Evolutionary conservation across 2,797 vertebrate species (phyloP), one percentile per base, ranked within the genome.

Genomic region (Lepus oiostolus): DNA sequence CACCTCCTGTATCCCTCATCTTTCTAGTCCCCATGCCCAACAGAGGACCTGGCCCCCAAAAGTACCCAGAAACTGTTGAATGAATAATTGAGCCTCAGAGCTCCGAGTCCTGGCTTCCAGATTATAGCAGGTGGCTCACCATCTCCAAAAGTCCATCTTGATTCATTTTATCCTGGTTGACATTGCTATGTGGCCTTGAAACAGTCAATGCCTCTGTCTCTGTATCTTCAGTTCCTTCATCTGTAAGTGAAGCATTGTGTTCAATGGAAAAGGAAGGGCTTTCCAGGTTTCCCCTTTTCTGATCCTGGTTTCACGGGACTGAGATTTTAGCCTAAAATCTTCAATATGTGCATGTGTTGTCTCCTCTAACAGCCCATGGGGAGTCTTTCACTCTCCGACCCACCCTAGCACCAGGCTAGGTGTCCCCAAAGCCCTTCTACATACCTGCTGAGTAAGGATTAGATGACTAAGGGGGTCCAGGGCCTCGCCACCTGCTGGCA

Each of bases 291-390:
- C 52, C 67, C 77, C 50, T 85, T 74, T 81, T 81, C 82, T 62
- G 32, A 35, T 85, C n/a, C 77, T 58, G 32, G 7, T 54, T 88
- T 60, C 21, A 30, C n/a, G 16, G 10, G 0, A 32, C 26, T 79
- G 42, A 63, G 4, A 24, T 90, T 92, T 68, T 35, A 85, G 65
- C 38, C 58, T 68, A 62, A 93, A 91, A 91, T 92, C 63, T 80
- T 58, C 17, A 3, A 2, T 22, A 26, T 28, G 24, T 77, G 21
- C 21, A 4, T 71, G 11, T 80, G 84, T 70, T 12, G 2, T 79
- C 76, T 80, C 74, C 72, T 92, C 62, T n/a, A 65, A n/a, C 83
- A 60, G 11, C 10, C 50, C 62, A 22, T 17, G 4, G 94, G 28
- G 17, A 19, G 70, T 47, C 35, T 42, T 91, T 63, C n/a, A 58